Conservation (phyloP, 2,113 vertebrate species). For the Zosterops borbonicus region DNA sequence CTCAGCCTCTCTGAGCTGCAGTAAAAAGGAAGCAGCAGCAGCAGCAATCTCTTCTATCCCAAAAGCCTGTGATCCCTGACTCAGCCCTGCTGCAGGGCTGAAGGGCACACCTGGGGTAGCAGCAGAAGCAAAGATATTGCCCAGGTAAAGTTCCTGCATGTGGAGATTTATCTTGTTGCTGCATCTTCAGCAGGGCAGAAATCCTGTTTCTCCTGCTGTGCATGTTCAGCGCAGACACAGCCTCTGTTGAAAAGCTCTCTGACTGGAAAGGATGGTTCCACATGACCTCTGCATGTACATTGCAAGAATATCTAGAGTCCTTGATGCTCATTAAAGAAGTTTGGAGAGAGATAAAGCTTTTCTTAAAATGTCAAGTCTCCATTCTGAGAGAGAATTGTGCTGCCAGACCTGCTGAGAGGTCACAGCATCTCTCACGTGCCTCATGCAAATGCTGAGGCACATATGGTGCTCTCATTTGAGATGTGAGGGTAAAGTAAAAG, state of each 20-base stretch:
- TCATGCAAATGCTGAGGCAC: not conserved
- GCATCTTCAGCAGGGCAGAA: not conserved
- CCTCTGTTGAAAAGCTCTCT: not conserved
- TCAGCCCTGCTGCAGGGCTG: not conserved
- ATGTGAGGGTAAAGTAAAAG: not conserved
- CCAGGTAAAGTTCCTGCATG: not conserved
- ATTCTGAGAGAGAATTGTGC: not conserved
- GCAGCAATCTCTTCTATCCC: not conserved
- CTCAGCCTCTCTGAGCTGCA: not conserved
- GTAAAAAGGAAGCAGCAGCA: not conserved
- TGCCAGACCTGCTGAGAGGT: not conserved
- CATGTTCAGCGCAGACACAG: accelerated
- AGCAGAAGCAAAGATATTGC: not conserved
- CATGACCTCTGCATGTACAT: not conserved
- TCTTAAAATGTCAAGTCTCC: not conserved
- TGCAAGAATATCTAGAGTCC: not conserved
- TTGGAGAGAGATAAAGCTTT: not conserved
- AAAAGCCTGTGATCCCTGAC: not conserved
- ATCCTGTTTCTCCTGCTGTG: not conserved
- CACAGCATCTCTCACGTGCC: not conserved
- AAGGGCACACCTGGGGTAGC: not conserved
- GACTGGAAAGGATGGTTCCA: not conserved
- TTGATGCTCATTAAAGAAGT: not conserved
- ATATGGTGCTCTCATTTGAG: not conserved
- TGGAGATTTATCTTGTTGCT: not conserved